Percentiles rank a stretch among this genome's conserved stretches.
Evolutionary conservation across 2,888 invertebrate species (phyloP).

Genomic region (Tipula unca): DNA sequence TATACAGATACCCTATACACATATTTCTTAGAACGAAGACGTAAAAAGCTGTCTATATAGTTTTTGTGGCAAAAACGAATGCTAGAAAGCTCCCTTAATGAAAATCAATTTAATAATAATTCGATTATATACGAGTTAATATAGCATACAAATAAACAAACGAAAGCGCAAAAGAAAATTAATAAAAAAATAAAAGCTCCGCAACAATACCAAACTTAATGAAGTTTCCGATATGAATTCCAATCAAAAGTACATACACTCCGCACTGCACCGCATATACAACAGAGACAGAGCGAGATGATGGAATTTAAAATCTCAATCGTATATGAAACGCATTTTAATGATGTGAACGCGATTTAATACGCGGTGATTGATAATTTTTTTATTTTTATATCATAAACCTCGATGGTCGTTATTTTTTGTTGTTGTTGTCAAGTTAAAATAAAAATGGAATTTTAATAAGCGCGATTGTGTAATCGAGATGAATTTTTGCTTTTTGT

Average conservation of each 20-base stretch:
- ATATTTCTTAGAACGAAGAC: not conserved
- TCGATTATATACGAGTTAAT: no score
- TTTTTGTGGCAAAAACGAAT: not conserved
- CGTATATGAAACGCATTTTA: not conserved
- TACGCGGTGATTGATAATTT: not conserved
- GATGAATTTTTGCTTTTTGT: not conserved
- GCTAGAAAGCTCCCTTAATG: not conserved
- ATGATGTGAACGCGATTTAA: not conserved
- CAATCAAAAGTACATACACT: not conserved
- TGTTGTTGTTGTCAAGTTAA: not conserved
- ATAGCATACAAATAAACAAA: not conserved
- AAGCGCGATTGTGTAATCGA: not conserved
- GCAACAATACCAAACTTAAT: not conserved
- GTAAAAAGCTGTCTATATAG: not conserved
- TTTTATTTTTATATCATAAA: not conserved
- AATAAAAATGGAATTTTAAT: not conserved
- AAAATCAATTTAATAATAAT: not conserved
- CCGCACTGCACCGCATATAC: not conserved
- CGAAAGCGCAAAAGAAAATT: not conserved
- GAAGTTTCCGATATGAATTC: not conserved
- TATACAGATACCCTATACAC: not conserved
- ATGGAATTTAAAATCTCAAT: not conserved
- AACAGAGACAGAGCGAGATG: not conserved
- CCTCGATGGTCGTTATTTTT: not conserved
- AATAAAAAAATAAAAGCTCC: not conserved